phyloP scores from a whole-genome alignment of 2,113 vertebrate species.

The Menidia beryllina region DNA sequence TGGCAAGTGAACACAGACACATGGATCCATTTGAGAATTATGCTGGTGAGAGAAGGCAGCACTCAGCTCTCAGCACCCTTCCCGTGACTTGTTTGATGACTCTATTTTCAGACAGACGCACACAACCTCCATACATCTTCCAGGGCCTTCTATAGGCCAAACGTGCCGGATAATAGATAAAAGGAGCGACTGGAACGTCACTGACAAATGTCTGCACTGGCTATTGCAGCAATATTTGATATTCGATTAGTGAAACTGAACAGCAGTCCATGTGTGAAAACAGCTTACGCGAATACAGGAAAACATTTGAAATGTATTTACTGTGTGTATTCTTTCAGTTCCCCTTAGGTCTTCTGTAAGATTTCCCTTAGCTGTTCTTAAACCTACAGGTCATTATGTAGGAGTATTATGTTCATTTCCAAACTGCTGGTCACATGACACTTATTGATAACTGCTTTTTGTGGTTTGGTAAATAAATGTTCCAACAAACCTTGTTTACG shows the following conservation, averaged over 20 bases:
- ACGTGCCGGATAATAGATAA: not conserved
- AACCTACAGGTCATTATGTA: too few species aligned
- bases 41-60: constrained; percentile 33
- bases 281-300: too few species aligned
- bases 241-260: not conserved
- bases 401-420: too few species aligned
- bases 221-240: not conserved
- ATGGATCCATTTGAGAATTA: constrained; percentile 15
- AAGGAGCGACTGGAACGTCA: not conserved
- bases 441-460: too few species aligned
- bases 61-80: constrained; percentile 63
- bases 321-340: too few species aligned
- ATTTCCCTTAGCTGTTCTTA: too few species aligned
- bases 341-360: too few species aligned
- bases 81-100: constrained; percentile 48
- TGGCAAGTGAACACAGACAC: constrained; percentile 32
- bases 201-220: not conserved
- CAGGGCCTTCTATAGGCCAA: constrained; percentile 9
- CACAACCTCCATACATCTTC: constrained; percentile 3
- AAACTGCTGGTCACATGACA: too few species aligned
- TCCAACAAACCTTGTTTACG: too few species aligned
- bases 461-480: too few species aligned
- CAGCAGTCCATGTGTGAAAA: too few species aligned
- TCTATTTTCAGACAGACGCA: constrained; percentile 44
- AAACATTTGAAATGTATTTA: too few species aligned